Evolutionary conservation across 1,140 invertebrate species (phyloP).

Genomic region (Solenopsis invicta): DNA sequence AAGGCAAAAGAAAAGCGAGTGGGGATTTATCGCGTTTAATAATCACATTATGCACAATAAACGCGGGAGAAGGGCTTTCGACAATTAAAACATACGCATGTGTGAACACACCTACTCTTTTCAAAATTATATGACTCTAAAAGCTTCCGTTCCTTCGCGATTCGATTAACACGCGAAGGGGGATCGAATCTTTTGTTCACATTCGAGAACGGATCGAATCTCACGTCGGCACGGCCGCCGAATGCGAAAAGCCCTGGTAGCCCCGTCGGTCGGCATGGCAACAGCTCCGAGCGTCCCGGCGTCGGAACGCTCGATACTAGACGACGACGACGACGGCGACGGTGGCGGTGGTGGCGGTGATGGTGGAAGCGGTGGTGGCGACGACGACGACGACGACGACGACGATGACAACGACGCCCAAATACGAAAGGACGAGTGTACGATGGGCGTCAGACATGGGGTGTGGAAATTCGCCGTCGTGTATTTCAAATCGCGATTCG

Average conservation of each 20-base stretch:
- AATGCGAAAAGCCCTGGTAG: conserved; percentile 83
- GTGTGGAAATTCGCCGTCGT: conserved; percentile 37
- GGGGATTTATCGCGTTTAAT: not conserved
- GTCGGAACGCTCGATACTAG: conserved; percentile 86
- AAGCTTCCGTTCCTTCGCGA: not conserved
- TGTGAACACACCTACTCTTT: not conserved
- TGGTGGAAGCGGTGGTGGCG: not conserved
- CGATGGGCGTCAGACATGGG: conserved; percentile 13
- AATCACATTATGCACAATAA: not conserved
- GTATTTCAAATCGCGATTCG: conserved; percentile 55
- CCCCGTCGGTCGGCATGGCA: conserved; percentile 86
- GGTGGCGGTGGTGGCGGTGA: conserved; percentile 6
- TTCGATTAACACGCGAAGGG: not conserved
- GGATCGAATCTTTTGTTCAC: conserved; percentile 58
- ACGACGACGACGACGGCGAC: conserved; percentile 75
- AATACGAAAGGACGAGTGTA: conserved; percentile 79
- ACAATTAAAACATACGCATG: not conserved
- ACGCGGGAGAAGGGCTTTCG: not conserved
- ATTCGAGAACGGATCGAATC: conserved; percentile 64
- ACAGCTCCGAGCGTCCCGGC: conserved; percentile 86
- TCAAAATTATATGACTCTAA: not conserved
- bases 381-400: conserved; percentile 37
- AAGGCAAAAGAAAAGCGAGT: not conserved
- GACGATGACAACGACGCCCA: conserved; percentile 79
- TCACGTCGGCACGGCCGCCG: conserved; percentile 63